Percentiles rank a stretch among this genome's conserved stretches.
Conservation (phyloP, 2,888 invertebrate genomes). For the Cryptocheilus praepositus region DNA sequence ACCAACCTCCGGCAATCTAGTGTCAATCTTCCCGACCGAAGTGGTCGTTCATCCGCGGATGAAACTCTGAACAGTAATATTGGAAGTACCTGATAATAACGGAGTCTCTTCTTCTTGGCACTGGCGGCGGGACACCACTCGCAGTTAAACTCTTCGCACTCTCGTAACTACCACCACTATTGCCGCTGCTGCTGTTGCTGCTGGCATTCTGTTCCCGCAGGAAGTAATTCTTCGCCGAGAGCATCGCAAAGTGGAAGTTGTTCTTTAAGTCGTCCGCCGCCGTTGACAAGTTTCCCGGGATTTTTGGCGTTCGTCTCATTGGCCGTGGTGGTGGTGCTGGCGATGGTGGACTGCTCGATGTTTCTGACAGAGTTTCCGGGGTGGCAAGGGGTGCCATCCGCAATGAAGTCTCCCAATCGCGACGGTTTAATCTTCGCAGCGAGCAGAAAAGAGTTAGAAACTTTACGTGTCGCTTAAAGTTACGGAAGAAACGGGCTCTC, state of each 20-base stretch:
- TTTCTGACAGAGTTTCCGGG: constrained; percentile 88
- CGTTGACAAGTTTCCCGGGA: constrained; percentile 80
- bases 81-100: constrained; percentile 61
- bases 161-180: constrained; percentile 70
- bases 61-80: no score
- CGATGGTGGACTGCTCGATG: constrained; percentile 85
- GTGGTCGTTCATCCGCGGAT: no score
- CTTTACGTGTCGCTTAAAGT: no score
- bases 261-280: constrained; percentile 81
- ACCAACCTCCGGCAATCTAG: no score
- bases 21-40: no score
- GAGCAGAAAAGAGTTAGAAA: no score
- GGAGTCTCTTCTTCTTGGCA: constrained; percentile 70
- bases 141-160: constrained; percentile 63
- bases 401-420: constrained; percentile 64
- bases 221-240: constrained; percentile 70
- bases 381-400: constrained; percentile 86
- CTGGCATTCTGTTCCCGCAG: constrained; percentile 62
- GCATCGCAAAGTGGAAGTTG: constrained; percentile 73
- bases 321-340: constrained; percentile 79
- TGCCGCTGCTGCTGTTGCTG: constrained; percentile 69
- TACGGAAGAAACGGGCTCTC: background rate
- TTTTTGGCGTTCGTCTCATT: constrained; percentile 81
- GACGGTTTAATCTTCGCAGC: constrained; percentile 40
- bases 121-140: constrained; percentile 68